phyloP scores from a whole-genome alignment of 2,113 vertebrate genomes.

The Pterocles gutturalis region DNA sequence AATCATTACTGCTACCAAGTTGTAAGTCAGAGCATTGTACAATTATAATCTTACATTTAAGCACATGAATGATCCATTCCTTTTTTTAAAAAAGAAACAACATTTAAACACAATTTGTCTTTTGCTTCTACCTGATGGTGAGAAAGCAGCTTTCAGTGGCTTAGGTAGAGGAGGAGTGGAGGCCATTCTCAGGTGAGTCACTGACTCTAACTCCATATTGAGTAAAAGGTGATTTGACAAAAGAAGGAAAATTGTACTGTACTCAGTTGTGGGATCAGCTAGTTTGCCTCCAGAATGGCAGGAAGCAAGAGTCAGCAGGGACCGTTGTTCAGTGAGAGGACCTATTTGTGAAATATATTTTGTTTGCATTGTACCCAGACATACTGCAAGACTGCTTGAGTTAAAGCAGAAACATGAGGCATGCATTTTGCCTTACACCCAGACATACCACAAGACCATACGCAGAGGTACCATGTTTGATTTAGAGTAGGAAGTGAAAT shows the following conservation, averaged over 20 bases:
- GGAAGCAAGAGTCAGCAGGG: background rate
- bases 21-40: background rate
- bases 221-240: background rate
- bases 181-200: background rate
- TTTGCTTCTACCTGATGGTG: background rate
- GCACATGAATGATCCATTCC: background rate
- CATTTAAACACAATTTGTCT: background rate
- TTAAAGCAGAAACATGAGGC: background rate
- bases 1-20: background rate
- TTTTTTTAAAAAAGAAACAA: background rate
- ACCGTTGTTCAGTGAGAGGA: background rate
- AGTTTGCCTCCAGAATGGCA: background rate
- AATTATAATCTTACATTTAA: background rate
- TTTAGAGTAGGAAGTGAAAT: constrained; percentile 3
- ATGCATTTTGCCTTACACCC: background rate
- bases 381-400: background rate
- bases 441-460: background rate
- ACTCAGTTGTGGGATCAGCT: background rate
- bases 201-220: background rate
- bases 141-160: background rate
- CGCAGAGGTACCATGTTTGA: background rate
- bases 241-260: background rate
- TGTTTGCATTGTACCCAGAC: background rate
- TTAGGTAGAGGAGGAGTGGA: background rate
- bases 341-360: background rate